Conservation (phyloP, 2,113 vertebrate species). For the Paraplagusia blochii region DNA sequence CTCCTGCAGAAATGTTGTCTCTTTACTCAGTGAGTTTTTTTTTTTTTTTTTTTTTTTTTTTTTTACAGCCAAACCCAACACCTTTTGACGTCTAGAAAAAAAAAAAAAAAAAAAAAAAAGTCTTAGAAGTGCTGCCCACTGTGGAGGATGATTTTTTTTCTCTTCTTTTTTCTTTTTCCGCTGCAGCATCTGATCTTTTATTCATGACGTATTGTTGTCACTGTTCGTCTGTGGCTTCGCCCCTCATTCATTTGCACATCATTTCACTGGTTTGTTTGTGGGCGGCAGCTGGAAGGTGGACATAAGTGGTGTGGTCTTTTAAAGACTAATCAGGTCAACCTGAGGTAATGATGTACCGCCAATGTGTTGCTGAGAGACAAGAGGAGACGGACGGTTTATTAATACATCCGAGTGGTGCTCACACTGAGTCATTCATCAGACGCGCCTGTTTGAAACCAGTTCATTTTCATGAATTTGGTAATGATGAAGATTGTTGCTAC, state of each 20-base stretch:
- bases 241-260: slow-evolving; percentile 48
- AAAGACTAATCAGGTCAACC: slow-evolving; percentile 36
- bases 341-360: slow-evolving; percentile 23
- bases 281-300: slow-evolving; percentile 12
- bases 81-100: too few species aligned
- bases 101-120: slow-evolving; percentile 43
- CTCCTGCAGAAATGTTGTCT: slow-evolving; percentile 8
- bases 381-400: neutral
- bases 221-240: slow-evolving; percentile 19
- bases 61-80: too few species aligned
- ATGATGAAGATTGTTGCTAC: too few species aligned
- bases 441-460: neutral
- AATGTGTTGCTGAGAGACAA: neutral
- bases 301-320: slow-evolving; percentile 31
- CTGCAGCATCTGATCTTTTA: slow-evolving; percentile 59
- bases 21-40: slow-evolving; percentile 28
- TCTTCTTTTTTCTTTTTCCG: neutral
- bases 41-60: too few species aligned
- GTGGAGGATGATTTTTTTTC: slow-evolving; percentile 30
- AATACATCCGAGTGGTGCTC: neutral
- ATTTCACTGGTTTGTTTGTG: slow-evolving; percentile 51
- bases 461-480: too few species aligned
- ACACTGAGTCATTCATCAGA: neutral
- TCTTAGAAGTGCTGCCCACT: slow-evolving; percentile 41
- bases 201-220: slow-evolving; percentile 45